phyloP scores from a whole-genome alignment of 2,888 invertebrate genomes.

The Eretmocerus hayati region DNA sequence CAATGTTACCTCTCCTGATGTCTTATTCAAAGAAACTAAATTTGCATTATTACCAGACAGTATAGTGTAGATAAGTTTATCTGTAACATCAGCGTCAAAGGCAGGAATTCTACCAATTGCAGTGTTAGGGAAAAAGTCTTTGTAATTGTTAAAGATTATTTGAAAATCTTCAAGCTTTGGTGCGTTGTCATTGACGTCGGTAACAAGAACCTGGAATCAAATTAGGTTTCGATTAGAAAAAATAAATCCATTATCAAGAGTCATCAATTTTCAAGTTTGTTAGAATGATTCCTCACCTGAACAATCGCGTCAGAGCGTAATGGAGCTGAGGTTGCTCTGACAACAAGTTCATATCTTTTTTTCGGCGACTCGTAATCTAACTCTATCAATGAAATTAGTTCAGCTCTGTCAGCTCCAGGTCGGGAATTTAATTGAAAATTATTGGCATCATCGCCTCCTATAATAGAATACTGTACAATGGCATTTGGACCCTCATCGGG shows the following conservation, averaged over 20 bases:
- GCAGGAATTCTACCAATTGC: slow-evolving; percentile 89
- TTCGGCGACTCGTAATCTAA: slow-evolving; percentile 93
- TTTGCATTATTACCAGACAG: slow-evolving; percentile 90
- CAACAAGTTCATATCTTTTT: slow-evolving; percentile 80
- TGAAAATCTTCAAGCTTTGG: slow-evolving; percentile 87
- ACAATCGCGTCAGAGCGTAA: slow-evolving; percentile 82
- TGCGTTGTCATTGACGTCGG: slow-evolving; percentile 92
- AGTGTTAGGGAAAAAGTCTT: slow-evolving; percentile 87
- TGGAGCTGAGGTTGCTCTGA: slow-evolving; percentile 87
- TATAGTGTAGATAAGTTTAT: slow-evolving; percentile 76
- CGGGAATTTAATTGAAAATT: slow-evolving; percentile 76
- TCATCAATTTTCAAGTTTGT: not conserved
- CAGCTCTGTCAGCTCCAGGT: slow-evolving; percentile 78
- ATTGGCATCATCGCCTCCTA: slow-evolving; percentile 85
- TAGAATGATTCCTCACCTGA: slow-evolving; percentile 44
- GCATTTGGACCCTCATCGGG: slow-evolving; percentile 90
- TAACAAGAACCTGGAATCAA: slow-evolving; percentile 67
- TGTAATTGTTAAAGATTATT: slow-evolving; percentile 92
- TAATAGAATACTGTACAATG: slow-evolving; percentile 88
- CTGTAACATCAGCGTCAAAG: slow-evolving; percentile 89
- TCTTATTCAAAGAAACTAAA: slow-evolving; percentile 74
- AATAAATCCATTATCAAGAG: not conserved
- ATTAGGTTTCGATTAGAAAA: not conserved
- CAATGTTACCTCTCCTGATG: slow-evolving; percentile 75
- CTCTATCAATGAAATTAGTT: slow-evolving; percentile 81